Evolutionary conservation across 2,888 invertebrate species (phyloP), one percentile per base, ranked within the genome.

Genomic region (Drosophila ezoana): DNA sequence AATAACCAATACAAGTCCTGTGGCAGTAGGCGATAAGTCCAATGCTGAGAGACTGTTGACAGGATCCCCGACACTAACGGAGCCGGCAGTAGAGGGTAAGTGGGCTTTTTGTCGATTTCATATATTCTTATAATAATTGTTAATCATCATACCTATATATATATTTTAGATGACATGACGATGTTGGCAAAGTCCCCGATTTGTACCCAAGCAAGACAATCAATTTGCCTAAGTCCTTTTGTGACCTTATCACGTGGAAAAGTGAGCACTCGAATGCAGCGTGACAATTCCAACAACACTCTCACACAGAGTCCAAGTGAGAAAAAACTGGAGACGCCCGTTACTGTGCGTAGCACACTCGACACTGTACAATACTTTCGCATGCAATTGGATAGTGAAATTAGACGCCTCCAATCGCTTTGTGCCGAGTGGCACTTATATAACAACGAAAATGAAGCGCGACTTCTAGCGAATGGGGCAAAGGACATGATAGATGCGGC

Each of bases 401-500:
- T 92, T 4, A 67, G 75, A 0, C 92, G 93, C 33, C 90, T 95
- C 2, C 87, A 91, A 18, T 81, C 78, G 0, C 64, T 93, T 0
- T 94, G 94, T 58, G 71, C 89, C 0, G 78, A 90, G 20, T 95
- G 95, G 95, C 88, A 90, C 2, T 52, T 51, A 0, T 93, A 93
- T 57, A 81, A 81, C 47, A 47, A 35, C 1, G 63, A 82, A 4
- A 78, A 92, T 56, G 66, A 81, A n/a, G 64, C 82, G 10, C 69
- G 85, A 3, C 89, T 93, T 0, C 93, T 93, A 66, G 76, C 87
- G 45, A 84, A 81, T 1, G 84, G 79, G 1, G 91, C 89, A 18
- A 87, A 88, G 4, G 93, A 94, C 74, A 92, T 93, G 90, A 94
- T 97, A 18, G 93, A 95, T 85, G 94, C 95, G 28, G 94, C 95